Base-by-base conservation (phyloP, 2,888 invertebrate genomes). In the Stenichneumon culpator region DNA sequence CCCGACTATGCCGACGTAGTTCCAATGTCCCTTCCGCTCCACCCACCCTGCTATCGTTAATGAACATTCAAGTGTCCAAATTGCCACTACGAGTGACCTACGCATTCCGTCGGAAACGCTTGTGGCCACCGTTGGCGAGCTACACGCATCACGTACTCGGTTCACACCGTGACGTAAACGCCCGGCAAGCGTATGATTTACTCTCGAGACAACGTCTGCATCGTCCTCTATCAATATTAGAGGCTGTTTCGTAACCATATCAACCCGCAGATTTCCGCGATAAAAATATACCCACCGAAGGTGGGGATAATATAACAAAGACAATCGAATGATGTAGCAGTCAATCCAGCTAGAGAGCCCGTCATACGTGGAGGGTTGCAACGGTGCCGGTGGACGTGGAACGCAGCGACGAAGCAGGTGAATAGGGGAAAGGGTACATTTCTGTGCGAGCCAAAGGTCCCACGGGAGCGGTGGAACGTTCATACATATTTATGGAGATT, bases 401-500 rank as follows among this genome's bases (percentile, higher is more conserved):
- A 60, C 39, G 78, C 36, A 32, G 70, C 22, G 70, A 65, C 39
- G 72, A 39, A 52, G 39, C 63, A 52, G 50, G 63, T 32, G 39
- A 65, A 70, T 25, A 57, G 73, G 39, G 52, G 39, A 52, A 57
- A 32, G 60, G 72, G 79, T 65, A 57, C 50, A 75, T 67, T 80
- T 77, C 81, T 82, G 72, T 63, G 77, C 84, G 81, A 57, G 80
- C 63, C 72, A 86, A 86, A 85, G 86, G 84, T 88, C 88, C 87
- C 86, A 84, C 82, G 86, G 86, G 88, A 86, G 78, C 79, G 82
- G 80, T 83, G 82, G 84, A 87, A 87, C 89, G 90, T 90, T 91
- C 91, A 91, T 91, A 90, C 90, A 91, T 90, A 90, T 90, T 90
- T 90, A 91, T 90, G 88, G 88, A 91, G 90, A 91, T 90, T 90